phyloP scores from a whole-genome alignment of 2,113 vertebrate genomes.

The Myotis brandtii region DNA sequence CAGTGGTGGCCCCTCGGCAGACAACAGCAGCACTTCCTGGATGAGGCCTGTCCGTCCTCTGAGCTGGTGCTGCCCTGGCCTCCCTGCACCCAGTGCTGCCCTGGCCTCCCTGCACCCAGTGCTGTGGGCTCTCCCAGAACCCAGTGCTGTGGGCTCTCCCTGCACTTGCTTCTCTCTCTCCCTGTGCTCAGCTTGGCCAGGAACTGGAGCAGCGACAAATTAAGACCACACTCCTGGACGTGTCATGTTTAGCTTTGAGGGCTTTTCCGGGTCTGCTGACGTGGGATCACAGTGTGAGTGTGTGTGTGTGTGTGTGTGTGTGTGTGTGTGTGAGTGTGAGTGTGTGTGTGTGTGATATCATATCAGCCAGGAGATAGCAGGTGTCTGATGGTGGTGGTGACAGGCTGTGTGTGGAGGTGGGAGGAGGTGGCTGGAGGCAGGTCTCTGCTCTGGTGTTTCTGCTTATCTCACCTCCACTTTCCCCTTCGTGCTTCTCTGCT shows the following conservation, averaged over 20 bases:
- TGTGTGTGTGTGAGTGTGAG: no score
- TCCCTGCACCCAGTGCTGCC: not conserved
- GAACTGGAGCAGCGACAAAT: not conserved
- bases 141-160: no score
- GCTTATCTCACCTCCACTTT: not conserved
- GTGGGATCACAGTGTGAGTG: fast-evolving
- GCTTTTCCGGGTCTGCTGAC: not conserved
- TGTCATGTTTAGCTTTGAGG: not conserved
- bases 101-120: no score
- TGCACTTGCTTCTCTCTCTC: no score
- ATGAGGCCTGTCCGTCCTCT: not conserved
- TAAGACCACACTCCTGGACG: not conserved
- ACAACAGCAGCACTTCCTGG: not conserved
- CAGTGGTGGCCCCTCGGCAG: not conserved
- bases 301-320: no score
- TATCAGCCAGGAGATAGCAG: not conserved
- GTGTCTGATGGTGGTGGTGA: fast-evolving
- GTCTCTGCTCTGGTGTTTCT: not conserved
- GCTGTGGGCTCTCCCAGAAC: no score
- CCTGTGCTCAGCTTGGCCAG: not conserved
- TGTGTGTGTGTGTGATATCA: fast-evolving
- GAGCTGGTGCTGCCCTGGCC: not conserved
- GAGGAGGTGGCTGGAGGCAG: not conserved
- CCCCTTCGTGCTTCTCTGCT: not conserved
- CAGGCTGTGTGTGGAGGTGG: not conserved